Percentiles rank a stretch among this genome's conserved stretches.
phyloP scores from a whole-genome alignment of 1,140 invertebrate species.

The Trigoniulus corallinus region DNA sequence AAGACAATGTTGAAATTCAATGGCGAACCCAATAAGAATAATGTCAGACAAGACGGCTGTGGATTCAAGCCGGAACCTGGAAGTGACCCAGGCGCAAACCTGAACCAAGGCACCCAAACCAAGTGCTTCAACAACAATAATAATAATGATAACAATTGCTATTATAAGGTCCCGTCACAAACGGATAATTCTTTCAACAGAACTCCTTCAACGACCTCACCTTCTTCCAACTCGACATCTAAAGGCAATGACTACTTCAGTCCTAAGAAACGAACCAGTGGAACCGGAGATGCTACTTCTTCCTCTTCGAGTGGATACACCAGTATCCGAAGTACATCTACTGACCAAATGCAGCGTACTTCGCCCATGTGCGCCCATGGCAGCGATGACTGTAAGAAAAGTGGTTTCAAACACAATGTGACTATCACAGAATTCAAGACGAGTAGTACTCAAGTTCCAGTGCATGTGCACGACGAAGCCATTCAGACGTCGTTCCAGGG shows the following conservation, averaged over 20 bases:
- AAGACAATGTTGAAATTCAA: no score
- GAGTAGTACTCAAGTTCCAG: slow-evolving; percentile 35
- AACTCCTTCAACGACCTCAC: background rate
- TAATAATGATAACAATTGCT: background rate
- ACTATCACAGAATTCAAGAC: slow-evolving; percentile 23
- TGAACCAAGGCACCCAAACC: slow-evolving; percentile 13
- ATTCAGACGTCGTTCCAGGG: slow-evolving; percentile 43
- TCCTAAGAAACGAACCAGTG: background rate
- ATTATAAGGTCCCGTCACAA: background rate
- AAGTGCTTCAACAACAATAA: slow-evolving; percentile 12
- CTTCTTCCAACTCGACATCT: background rate
- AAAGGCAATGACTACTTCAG: background rate
- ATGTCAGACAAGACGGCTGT: no score
- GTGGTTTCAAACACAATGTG: background rate
- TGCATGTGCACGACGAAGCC: slow-evolving; percentile 45
- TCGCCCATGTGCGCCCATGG: background rate
- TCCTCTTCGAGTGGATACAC: no score
- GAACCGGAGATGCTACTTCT: no score
- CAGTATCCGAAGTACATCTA: no score
- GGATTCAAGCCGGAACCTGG: no score
- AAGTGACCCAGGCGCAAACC: background rate
- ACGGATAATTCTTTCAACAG: background rate
- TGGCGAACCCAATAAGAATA: no score
- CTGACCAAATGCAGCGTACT: no score
- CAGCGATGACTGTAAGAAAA: background rate